These are phyloP conservation scores for Euclidia mi DNA, from an alignment of 2,888 invertebrate genomes.

Conservation along the genomic window DNA sequence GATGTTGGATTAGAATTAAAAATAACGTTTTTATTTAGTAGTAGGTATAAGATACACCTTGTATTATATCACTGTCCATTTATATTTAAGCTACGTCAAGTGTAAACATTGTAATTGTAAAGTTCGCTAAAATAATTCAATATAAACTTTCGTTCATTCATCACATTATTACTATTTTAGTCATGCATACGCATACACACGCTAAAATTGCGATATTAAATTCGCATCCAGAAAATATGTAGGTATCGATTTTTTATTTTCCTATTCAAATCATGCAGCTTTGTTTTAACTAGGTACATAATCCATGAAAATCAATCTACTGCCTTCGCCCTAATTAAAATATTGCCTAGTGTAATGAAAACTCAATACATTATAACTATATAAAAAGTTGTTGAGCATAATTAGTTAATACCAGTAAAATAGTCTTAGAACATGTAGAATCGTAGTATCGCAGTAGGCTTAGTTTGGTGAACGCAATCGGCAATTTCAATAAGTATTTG, in stretches of 20 bases:
- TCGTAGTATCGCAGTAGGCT: constrained; percentile 52
- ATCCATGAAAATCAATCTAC: constrained; percentile 19
- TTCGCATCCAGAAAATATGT: too few relatives aligned
- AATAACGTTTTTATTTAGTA: constrained; percentile 70
- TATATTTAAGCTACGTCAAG: constrained; percentile 71
- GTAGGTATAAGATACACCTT: constrained; percentile 77
- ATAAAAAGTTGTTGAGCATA: constrained; percentile 47
- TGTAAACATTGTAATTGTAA: constrained; percentile 50
- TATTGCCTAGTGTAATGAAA: constrained; percentile 31
- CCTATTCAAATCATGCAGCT: neutral
- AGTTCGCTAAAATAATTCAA: constrained; percentile 28
- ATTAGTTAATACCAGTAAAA: constrained; percentile 25
- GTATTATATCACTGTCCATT: constrained; percentile 84
- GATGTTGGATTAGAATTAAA: constrained; percentile 70
- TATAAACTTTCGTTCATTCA: constrained; percentile 9
- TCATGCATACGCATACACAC: constrained; percentile 9
- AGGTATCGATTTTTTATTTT: too few relatives aligned
- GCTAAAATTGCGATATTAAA: constrained; percentile 16
- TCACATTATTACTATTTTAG: constrained; percentile 15
- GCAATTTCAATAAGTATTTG: constrained; percentile 35
- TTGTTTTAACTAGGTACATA: neutral
- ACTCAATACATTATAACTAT: constrained; percentile 27
- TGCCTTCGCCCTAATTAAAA: constrained; percentile 43
- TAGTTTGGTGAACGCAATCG: constrained; percentile 40
- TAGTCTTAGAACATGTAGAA: constrained; percentile 45